Evolutionary conservation across 2,888 invertebrate genomes (phyloP).

Genomic region (Magallana nippona): DNA sequence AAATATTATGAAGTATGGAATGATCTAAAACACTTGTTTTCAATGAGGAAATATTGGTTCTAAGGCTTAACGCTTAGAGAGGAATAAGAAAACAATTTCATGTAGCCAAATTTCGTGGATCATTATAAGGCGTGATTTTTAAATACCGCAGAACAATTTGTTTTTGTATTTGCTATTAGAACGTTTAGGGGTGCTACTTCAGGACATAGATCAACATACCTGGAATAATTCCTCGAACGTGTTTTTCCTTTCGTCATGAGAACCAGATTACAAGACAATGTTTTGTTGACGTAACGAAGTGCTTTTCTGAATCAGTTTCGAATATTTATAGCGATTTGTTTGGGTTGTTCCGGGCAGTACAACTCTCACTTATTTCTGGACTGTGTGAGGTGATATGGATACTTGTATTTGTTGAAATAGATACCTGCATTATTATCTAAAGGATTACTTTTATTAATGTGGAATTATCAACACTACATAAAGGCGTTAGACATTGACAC

Average conservation of each 20-base stretch:
- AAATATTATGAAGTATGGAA: slow-evolving; percentile 38
- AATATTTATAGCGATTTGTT: not conserved
- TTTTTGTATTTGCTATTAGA: not conserved
- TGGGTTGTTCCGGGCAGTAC: slow-evolving; percentile 2
- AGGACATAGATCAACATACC: slow-evolving; percentile 33
- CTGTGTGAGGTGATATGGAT: not conserved
- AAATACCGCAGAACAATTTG: slow-evolving; percentile 17
- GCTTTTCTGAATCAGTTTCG: not conserved
- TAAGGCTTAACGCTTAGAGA: not conserved
- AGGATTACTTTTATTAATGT: not conserved
- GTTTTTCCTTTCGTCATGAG: slow-evolving; percentile 17
- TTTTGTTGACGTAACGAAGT: slow-evolving; percentile 3
- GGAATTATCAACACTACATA: not conserved
- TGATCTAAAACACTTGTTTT: not conserved
- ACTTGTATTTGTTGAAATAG: not conserved
- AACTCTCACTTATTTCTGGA: not conserved
- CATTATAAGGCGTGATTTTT: slow-evolving; percentile 12
- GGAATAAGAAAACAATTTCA: slow-evolving; percentile 12
- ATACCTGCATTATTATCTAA: not conserved
- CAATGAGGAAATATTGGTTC: slow-evolving; percentile 23
- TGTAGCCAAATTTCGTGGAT: not conserved
- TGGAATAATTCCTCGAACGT: not conserved
- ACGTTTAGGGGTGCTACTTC: not conserved
- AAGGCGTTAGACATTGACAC: not conserved
- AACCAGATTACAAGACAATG: not conserved